phyloP scores from a whole-genome alignment of 2,888 invertebrate genomes.

The Cephus spinipes region DNA sequence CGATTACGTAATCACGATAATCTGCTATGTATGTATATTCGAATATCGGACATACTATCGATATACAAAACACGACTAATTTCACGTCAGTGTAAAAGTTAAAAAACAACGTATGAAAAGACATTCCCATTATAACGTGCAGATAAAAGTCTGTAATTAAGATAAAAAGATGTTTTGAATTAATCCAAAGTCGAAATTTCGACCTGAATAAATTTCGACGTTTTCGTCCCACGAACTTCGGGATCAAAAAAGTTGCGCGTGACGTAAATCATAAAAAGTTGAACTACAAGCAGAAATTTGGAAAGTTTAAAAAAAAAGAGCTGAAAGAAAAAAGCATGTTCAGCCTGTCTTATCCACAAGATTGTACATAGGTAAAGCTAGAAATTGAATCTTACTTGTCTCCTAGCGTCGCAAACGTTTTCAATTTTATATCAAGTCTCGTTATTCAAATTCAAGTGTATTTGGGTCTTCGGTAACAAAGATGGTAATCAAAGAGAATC shows the following conservation, averaged over 20 bases:
- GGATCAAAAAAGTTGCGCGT: not conserved
- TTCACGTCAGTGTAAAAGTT: not conserved
- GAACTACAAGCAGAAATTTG: not conserved
- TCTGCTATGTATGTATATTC: not conserved
- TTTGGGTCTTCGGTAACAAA: not conserved
- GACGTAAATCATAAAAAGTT: not conserved
- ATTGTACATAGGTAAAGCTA: not conserved
- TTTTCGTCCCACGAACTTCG: not conserved
- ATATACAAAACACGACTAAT: not conserved
- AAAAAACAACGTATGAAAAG: not conserved
- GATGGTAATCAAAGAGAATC: not conserved
- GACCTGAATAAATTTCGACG: not conserved
- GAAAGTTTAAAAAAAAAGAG: not conserved
- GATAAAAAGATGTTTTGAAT: not conserved
- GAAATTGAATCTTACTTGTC: not conserved
- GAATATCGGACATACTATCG: not conserved
- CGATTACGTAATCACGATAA: not conserved
- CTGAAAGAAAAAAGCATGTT: not conserved
- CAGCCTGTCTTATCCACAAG: no score
- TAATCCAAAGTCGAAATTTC: not conserved
- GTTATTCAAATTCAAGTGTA: not conserved
- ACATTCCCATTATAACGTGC: not conserved
- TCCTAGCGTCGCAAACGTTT: no score
- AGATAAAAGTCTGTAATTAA: not conserved
- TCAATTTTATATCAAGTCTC: no score